phyloP scores from a whole-genome alignment of 2,797 vertebrate species.

The Brotula barbata region DNA sequence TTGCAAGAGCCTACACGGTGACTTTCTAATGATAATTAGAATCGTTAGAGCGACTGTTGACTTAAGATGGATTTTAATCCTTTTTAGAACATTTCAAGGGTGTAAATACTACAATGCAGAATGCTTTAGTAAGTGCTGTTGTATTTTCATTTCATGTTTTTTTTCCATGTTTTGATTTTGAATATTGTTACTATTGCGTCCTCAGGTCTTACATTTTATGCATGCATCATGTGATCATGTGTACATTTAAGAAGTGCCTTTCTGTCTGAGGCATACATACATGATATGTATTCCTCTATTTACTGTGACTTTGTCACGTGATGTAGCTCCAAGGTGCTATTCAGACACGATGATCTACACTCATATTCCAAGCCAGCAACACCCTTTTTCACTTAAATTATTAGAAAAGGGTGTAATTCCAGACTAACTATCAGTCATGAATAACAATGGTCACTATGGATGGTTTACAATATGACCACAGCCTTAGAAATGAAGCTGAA shows the following conservation, averaged over 20 bases:
- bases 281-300: background rate
- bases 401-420: constrained; percentile 1
- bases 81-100: constrained; percentile 3
- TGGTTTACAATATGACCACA: constrained; percentile 23
- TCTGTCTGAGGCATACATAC: constrained; percentile 1
- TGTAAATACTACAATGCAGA: constrained; percentile 6
- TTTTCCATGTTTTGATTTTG: background rate
- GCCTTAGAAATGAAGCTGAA: constrained; percentile 20
- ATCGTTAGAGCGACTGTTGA: too few species aligned
- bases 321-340: constrained; percentile 51
- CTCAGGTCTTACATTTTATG: constrained; percentile 51
- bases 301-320: constrained; percentile 9
- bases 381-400: background rate
- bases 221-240: constrained; percentile 12
- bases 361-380: constrained; percentile 13
- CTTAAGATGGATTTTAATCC: too few species aligned
- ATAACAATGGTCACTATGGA: background rate
- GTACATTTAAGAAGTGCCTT: constrained; percentile 36
- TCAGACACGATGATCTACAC: constrained; percentile 8
- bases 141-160: constrained; percentile 5
- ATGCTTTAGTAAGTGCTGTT: constrained; percentile 2
- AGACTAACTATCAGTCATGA: constrained; percentile 5
- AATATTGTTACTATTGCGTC: constrained; percentile 29
- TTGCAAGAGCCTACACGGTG: background rate
- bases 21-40: background rate